Conservation (phyloP, 2,113 vertebrate species). For the Phyllostomus discolor region DNA sequence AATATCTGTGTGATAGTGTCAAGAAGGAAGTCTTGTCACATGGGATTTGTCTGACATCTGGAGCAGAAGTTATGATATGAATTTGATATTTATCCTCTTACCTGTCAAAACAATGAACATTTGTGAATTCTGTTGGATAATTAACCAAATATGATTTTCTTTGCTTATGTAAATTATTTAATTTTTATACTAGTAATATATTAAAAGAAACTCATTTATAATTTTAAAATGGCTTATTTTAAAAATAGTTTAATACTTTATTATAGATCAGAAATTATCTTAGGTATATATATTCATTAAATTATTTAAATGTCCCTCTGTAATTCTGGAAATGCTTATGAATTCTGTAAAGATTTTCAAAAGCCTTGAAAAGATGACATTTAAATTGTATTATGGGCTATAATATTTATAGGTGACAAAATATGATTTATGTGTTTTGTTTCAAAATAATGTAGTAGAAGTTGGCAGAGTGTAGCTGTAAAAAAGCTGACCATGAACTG, state of each 20-base stretch:
- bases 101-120: not conserved
- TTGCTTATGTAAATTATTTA: not conserved
- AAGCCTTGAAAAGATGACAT: not conserved
- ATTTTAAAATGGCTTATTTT: not conserved
- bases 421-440: not conserved
- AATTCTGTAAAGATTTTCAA: not conserved
- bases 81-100: not conserved
- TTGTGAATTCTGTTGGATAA: not conserved
- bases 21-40: not conserved
- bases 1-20: not conserved
- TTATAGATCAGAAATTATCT: not conserved
- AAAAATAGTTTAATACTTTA: not conserved
- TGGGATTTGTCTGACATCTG: not conserved
- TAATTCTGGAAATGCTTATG: not conserved
- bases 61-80: not conserved
- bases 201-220: not conserved
- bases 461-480: not conserved
- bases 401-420: not conserved
- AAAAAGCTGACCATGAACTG: not conserved
- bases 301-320: not conserved
- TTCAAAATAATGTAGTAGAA: not conserved
- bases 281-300: not conserved
- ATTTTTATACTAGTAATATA: not conserved
- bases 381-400: not conserved
- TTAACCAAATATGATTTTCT: not conserved